Evolutionary conservation across 2,888 invertebrate species (phyloP), one percentile per base, ranked within the genome.

Genomic region (Trisateles emortualis): DNA sequence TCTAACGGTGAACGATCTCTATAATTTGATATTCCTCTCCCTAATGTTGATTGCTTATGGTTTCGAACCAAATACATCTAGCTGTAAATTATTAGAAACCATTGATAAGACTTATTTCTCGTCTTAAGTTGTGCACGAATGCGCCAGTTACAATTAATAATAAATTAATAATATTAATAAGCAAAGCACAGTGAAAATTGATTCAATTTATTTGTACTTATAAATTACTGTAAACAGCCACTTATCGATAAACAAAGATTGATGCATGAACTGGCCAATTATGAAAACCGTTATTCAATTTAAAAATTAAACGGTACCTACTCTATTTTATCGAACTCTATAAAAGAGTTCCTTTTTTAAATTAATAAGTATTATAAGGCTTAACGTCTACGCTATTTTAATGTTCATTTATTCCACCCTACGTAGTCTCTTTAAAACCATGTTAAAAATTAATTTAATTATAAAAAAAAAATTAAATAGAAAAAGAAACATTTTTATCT

Each of bases 1-100:
- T 19, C 10, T 69, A 73, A 74, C 72, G 63, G 72, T 71, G 36
- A 43, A 29, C 40, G 36, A 42, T 44, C 35, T 57, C 40, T 47
- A 45, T 36, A 61, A 64, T 63, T 51, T 43, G 43, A 51, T 58
- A 38, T 46, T 40, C 45, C 36, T 54, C 32, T 61, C 36, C 44
- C 40, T 51, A 43, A 42, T 33, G 50, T 14, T 51, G 44, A 62
- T 59, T 64, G 54, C 43, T 54, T 48, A 63, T 51, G 45, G 32
- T 49, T 32, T 38, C 30, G 24, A 46, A 44, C 33, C 16, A 39
- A 47, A 41, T 36, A 17, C 29, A 17, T 29, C 17, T 52, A 52
- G 16, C 52, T 29, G 46, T 42, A 39, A 16, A 38, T 38, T 48
- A 33, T 14, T 8, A 14, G 3, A 6, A n/a, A n/a, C n/a, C n/a